Percentiles rank a stretch among this genome's conserved stretches.
Evolutionary conservation across 2,113 vertebrate genomes (phyloP).

Genomic region (Gracilinanus agilis): DNA sequence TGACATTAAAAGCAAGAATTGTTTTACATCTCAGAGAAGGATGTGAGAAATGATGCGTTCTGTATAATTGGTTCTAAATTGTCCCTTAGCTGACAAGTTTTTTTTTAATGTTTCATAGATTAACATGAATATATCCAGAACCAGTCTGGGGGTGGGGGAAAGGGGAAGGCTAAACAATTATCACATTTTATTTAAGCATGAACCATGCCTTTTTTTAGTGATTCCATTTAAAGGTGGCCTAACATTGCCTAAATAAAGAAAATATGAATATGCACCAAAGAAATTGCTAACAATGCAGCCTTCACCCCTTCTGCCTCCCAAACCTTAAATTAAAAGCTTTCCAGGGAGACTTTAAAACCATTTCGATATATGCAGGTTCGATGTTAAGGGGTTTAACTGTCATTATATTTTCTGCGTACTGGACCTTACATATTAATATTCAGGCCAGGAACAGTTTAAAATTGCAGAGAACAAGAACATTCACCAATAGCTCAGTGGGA

Average conservation of each 20-base stretch:
- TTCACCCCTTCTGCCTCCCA: background rate
- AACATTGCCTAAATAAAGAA: constrained; percentile 4
- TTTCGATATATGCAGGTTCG: background rate
- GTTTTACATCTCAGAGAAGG: constrained; percentile 56
- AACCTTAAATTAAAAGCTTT: constrained; percentile 36
- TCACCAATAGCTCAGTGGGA: constrained; percentile 65
- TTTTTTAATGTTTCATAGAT: constrained; percentile 43
- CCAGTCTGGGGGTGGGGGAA: background rate
- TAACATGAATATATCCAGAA: background rate
- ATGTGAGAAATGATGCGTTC: constrained; percentile 12
- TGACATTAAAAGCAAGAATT: constrained; percentile 52
- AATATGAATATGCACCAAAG: background rate
- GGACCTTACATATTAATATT: constrained; percentile 68
- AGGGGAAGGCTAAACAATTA: constrained; percentile 25
- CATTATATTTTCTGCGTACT: background rate
- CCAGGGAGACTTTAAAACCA: background rate
- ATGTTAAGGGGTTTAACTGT: background rate
- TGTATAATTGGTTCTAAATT: constrained; percentile 51
- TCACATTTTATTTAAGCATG: constrained; percentile 11
- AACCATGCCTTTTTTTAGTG: constrained; percentile 35
- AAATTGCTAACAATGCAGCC: background rate
- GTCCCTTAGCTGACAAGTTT: constrained; percentile 17
- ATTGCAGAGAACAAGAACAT: constrained; percentile 48
- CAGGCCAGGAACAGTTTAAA: constrained; percentile 65
- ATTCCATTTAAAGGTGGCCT: constrained; percentile 18